A percentile compares a stretch with the other conserved stretches of the same genome.
phyloP scores from a whole-genome alignment of 2,888 invertebrate genomes.

The Lasioglossum oenotherae region DNA sequence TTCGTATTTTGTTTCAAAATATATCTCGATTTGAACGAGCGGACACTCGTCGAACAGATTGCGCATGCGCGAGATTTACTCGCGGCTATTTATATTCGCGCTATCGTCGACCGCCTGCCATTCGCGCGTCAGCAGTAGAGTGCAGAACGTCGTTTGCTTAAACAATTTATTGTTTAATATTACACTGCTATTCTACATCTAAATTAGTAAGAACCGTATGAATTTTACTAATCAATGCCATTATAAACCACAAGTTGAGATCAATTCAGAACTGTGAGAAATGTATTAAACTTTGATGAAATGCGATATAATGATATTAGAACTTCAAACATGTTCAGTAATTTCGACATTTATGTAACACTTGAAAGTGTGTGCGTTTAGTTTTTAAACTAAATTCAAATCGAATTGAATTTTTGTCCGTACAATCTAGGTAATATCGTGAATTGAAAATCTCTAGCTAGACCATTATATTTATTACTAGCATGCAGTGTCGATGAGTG shows the following conservation, averaged over 20 bases:
- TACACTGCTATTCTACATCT: neutral
- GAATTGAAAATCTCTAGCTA: conserved; percentile 19
- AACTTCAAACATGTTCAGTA: neutral
- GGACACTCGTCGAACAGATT: neutral
- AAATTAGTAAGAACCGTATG: conserved; percentile 8
- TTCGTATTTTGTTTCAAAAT: conserved; percentile 10
- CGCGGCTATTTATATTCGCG: conserved; percentile 11
- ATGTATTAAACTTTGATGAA: conserved; percentile 11
- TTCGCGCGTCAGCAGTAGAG: conserved; percentile 11
- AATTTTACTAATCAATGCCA: conserved; percentile 1
- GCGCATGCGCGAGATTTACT: conserved; percentile 38
- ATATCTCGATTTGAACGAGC: neutral
- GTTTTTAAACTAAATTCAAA: conserved; percentile 25
- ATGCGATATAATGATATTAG: neutral
- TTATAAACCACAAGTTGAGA: neutral
- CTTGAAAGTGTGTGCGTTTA: too few species aligned
- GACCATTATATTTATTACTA: neutral
- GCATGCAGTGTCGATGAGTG: neutral
- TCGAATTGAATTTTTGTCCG: neutral
- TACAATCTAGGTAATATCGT: neutral
- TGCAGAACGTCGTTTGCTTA: neutral
- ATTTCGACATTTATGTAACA: neutral
- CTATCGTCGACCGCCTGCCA: conserved; percentile 9
- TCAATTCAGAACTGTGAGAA: neutral
- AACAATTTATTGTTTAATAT: neutral